phyloP scores from a whole-genome alignment of 2,797 vertebrate species.

The Buceros bicornis region DNA sequence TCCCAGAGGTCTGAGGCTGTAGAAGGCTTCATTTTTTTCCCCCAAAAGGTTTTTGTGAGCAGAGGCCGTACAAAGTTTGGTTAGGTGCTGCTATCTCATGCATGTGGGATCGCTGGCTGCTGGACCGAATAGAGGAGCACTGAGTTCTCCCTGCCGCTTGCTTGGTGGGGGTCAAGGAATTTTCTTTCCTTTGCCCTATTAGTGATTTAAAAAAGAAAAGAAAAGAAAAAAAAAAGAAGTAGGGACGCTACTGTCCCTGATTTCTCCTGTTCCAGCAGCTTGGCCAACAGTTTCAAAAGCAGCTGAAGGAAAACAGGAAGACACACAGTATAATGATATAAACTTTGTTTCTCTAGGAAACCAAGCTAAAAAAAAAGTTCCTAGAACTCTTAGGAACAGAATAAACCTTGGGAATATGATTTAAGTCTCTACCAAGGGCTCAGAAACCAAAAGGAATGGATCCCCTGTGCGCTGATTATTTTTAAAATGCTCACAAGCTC shows the following conservation, averaged over 20 bases:
- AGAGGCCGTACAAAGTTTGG: neutral
- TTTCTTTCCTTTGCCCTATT: neutral
- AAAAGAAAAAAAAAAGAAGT: neutral
- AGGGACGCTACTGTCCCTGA: neutral
- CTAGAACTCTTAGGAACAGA: neutral
- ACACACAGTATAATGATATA: neutral
- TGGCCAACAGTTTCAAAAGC: neutral
- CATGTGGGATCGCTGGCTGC: accelerated
- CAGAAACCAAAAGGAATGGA: conserved; percentile 7
- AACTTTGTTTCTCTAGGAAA: conserved; percentile 23
- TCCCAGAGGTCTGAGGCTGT: neutral
- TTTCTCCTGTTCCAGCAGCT: neutral
- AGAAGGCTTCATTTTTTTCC: neutral
- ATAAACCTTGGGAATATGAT: neutral
- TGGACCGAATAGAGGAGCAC: neutral
- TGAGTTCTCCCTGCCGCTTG: neutral
- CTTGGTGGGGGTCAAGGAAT: neutral
- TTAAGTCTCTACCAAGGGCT: neutral
- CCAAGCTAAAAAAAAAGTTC: neutral
- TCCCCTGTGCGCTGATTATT: conserved; percentile 29
- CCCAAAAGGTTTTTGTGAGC: neutral
- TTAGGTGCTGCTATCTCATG: neutral
- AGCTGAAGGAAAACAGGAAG: conserved; percentile 35
- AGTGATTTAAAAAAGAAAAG: neutral
- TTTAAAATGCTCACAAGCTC: neutral